Evolutionary conservation across 2,888 invertebrate species (phyloP).

Genomic region (Tipula unca): DNA sequence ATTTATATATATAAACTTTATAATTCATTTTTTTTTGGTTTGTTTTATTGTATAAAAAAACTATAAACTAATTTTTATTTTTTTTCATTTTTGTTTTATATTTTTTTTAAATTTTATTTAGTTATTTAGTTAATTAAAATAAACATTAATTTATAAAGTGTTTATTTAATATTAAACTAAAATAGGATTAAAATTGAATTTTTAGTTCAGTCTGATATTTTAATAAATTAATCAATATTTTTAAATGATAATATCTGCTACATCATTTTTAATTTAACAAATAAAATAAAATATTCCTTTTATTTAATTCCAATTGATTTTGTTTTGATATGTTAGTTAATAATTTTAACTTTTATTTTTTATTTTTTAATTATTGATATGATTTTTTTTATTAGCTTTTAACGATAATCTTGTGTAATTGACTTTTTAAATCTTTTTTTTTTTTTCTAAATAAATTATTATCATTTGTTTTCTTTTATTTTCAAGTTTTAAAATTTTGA

Average conservation of each 20-base stretch:
- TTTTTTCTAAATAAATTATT: background rate
- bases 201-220: background rate
- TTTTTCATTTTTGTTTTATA: background rate
- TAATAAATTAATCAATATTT: background rate
- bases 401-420: background rate
- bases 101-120: background rate
- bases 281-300: background rate
- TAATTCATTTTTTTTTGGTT: background rate
- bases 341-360: background rate
- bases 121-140: background rate
- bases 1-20: background rate
- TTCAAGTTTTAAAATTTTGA: background rate
- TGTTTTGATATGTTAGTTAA: constrained; percentile 1
- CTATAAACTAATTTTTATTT: background rate
- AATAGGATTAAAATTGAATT: background rate
- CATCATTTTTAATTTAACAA: background rate
- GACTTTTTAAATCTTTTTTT: background rate
- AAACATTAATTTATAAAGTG: background rate
- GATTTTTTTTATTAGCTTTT: background rate
- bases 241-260: background rate
- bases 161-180: background rate
- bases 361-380: background rate
- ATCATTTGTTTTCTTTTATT: background rate
- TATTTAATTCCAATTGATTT: background rate
- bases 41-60: background rate